A percentile compares a stretch with the other conserved stretches of the same genome.
These are phyloP conservation scores for Rhinoderma darwinii DNA, from an alignment of 2,113 vertebrate genomes.

Conservation along the genomic window DNA sequence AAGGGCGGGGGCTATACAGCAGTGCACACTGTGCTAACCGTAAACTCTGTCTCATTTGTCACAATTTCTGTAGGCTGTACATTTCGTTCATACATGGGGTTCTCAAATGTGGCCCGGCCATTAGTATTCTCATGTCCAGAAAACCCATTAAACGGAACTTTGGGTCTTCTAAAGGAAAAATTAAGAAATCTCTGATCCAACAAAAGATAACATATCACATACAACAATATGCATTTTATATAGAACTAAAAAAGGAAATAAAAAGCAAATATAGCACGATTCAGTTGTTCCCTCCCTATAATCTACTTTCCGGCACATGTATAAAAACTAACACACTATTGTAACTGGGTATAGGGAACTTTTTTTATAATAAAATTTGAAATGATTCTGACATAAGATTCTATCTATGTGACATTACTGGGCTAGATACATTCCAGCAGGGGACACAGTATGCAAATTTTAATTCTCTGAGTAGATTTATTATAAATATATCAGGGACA, in stretches of 20 bases:
- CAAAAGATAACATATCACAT: not conserved
- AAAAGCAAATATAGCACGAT: not conserved
- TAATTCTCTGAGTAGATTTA: too few species aligned
- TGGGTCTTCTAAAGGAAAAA: conserved; percentile 89
- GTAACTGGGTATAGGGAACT: too few species aligned
- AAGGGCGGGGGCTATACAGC: conserved; percentile 88
- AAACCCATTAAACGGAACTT: conserved; percentile 96
- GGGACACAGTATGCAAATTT: not conserved
- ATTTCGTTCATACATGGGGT: conserved; percentile 98
- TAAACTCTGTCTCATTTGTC: conserved; percentile 92
- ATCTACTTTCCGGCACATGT: too few species aligned
- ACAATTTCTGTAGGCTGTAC: conserved; percentile 95
- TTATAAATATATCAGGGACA: too few species aligned
- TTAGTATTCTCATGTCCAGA: conserved; percentile 96
- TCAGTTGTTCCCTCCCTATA: not conserved
- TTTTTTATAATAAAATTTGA: not conserved
- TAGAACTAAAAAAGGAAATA: not conserved
- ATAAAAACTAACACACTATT: too few species aligned
- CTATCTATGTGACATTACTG: not conserved
- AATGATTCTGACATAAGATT: not conserved
- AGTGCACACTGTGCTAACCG: conserved; percentile 98
- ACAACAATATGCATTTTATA: not conserved
- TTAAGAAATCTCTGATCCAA: not conserved
- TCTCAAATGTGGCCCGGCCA: conserved; percentile 93
- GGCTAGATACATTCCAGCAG: too few species aligned